A percentile compares a stretch with the other conserved stretches of the same genome.
These are phyloP conservation scores for Nyctibius bracteatus DNA, from an alignment of 2,113 vertebrate genomes.

Conservation along the genomic window DNA sequence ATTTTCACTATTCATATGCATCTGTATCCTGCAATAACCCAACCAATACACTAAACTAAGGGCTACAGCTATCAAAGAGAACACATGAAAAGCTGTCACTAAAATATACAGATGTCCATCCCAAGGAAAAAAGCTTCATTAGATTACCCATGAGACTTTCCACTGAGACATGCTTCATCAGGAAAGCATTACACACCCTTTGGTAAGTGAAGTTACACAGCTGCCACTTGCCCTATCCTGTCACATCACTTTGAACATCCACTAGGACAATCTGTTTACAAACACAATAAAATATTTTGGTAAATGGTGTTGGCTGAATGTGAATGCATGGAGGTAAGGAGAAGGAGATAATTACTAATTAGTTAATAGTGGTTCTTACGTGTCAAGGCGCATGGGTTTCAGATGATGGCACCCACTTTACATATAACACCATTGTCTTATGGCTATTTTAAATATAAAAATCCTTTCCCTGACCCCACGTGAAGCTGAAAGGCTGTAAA, in stretches of 20 bases:
- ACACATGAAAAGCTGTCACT: neutral
- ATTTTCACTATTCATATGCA: neutral
- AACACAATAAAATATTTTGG: slow-evolving; percentile 72
- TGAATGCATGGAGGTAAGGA: slow-evolving; percentile 75
- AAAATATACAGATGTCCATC: neutral
- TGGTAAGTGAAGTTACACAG: slow-evolving; percentile 68
- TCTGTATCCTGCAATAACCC: neutral
- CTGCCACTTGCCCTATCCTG: slow-evolving; percentile 55
- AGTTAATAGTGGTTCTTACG: slow-evolving; percentile 70
- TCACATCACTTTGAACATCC: slow-evolving; percentile 65
- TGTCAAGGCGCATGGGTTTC: neutral
- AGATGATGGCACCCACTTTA: neutral
- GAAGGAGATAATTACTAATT: slow-evolving; percentile 69
- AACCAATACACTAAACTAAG: neutral
- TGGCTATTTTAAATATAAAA: neutral
- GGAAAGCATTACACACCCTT: slow-evolving; percentile 50
- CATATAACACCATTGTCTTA: neutral
- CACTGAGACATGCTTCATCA: neutral
- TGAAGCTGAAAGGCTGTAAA: neutral
- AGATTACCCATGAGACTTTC: neutral
- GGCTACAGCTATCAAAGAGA: neutral
- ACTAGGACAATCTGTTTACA: slow-evolving; percentile 52
- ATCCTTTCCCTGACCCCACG: neutral
- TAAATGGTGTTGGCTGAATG: slow-evolving; percentile 61
- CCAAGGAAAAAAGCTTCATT: neutral